Conservation (phyloP, 2,113 vertebrate species). For the Aleadryas rufinucha region DNA sequence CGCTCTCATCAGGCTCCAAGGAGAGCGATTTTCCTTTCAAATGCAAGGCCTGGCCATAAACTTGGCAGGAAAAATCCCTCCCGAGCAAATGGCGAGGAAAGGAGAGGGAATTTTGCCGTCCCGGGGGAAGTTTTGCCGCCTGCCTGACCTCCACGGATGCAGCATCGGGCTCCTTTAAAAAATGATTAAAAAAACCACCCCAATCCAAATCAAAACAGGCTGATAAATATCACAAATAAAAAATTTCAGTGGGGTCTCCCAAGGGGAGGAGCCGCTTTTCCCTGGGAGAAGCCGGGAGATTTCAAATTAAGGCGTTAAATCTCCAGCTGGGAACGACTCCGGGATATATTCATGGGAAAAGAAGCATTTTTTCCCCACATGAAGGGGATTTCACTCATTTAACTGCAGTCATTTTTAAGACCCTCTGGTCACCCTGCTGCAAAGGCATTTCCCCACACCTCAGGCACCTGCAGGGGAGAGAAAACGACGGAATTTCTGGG, state of each 20-base stretch:
- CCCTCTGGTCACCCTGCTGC: neutral
- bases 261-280: neutral
- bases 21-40: conserved; percentile 39
- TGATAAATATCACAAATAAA: neutral
- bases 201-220: neutral
- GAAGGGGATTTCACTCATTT: neutral
- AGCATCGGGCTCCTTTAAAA: neutral
- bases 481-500: neutral
- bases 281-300: neutral
- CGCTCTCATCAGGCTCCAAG: neutral
- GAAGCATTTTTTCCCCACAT: fast-evolving
- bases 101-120: neutral
- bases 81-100: neutral
- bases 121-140: neutral
- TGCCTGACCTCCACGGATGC: neutral
- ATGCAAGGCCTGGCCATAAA: conserved; percentile 46
- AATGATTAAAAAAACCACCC: neutral
- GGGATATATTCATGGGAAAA: neutral
- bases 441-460: neutral
- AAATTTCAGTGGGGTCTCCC: neutral
- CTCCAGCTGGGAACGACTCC: neutral
- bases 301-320: neutral
- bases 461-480: neutral
- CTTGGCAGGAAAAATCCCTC: conserved; percentile 22
- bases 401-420: neutral